Conservation (phyloP, 1,140 invertebrate genomes). For the Drosophila setifemur region DNA sequence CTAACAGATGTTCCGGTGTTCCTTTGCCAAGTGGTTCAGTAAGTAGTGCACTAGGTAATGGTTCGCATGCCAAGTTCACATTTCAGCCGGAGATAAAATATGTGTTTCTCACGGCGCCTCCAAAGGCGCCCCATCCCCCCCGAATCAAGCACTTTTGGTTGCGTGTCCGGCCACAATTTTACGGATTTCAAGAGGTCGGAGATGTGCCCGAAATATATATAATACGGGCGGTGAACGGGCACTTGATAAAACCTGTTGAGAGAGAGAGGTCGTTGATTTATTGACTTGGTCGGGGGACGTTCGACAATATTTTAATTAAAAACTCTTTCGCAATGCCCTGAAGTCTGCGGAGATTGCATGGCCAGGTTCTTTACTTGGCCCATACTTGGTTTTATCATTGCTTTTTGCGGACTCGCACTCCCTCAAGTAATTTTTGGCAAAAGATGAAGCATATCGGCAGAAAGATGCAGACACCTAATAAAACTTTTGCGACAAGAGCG, state of each 20-base stretch:
- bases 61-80: slow-evolving; percentile 56
- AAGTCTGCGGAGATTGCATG: slow-evolving; percentile 3
- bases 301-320: slow-evolving; percentile 77
- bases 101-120: slow-evolving; percentile 49
- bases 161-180: slow-evolving; percentile 37
- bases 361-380: not conserved
- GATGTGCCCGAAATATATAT: slow-evolving; percentile 14
- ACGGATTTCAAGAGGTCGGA: not conserved
- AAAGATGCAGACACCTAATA: slow-evolving; percentile 78
- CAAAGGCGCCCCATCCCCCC: slow-evolving; percentile 15
- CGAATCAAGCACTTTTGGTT: not conserved
- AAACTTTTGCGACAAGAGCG: slow-evolving; percentile 75
- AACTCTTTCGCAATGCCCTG: slow-evolving; percentile 48
- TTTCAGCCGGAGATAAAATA: slow-evolving; percentile 49
- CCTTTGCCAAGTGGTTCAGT: slow-evolving; percentile 28
- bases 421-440: slow-evolving; percentile 69
- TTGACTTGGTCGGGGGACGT: slow-evolving; percentile 36
- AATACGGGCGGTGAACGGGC: slow-evolving; percentile 12
- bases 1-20: not conserved
- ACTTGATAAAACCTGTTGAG: slow-evolving; percentile 76
- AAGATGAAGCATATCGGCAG: slow-evolving; percentile 64
- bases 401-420: slow-evolving; percentile 35
- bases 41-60: slow-evolving; percentile 53
- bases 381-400: slow-evolving; percentile 6
- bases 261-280: slow-evolving; percentile 65